These are phyloP conservation scores for Lithophane socia DNA, from an alignment of 2,888 invertebrate species.

Conservation along the genomic window DNA sequence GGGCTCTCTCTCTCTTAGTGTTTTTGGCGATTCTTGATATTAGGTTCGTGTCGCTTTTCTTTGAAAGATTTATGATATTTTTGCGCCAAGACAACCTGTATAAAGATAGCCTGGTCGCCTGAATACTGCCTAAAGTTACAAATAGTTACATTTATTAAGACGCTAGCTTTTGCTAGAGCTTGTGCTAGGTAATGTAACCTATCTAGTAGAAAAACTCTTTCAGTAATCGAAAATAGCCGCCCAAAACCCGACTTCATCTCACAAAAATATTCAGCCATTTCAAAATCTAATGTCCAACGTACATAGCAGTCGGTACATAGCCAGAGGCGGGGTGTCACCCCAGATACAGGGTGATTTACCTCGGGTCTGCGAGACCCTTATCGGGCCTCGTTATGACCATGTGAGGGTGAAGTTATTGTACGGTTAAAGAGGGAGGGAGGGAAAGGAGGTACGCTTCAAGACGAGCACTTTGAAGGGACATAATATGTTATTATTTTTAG, in stretches of 20 bases:
- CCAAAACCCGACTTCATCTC: slow-evolving; percentile 19
- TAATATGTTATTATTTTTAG: slow-evolving; percentile 88
- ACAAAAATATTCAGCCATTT: slow-evolving; percentile 50
- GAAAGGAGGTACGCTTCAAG: slow-evolving; percentile 70
- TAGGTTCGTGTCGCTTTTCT: no score
- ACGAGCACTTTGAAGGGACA: slow-evolving; percentile 85
- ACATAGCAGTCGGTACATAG: slow-evolving; percentile 76
- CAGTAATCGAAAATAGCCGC: background rate
- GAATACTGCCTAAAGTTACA: background rate
- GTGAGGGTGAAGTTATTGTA: slow-evolving; percentile 89
- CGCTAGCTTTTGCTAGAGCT: no score
- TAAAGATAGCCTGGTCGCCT: no score
- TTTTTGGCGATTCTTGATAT: no score
- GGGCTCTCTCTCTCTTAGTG: no score
- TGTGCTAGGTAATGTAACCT: background rate
- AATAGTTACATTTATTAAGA: background rate
- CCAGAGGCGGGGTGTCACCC: slow-evolving; percentile 82
- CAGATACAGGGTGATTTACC: slow-evolving; percentile 89
- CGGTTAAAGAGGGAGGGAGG: slow-evolving; percentile 72
- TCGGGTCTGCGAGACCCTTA: slow-evolving; percentile 89
- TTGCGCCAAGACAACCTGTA: no score
- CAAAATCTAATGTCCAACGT: slow-evolving; percentile 75
- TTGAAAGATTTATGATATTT: no score
- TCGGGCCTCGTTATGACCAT: slow-evolving; percentile 90
- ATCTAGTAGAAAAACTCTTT: background rate